These are phyloP conservation scores for Argyrosomus regius DNA, from an alignment of 2,797 vertebrate genomes.

Conservation along the genomic window DNA sequence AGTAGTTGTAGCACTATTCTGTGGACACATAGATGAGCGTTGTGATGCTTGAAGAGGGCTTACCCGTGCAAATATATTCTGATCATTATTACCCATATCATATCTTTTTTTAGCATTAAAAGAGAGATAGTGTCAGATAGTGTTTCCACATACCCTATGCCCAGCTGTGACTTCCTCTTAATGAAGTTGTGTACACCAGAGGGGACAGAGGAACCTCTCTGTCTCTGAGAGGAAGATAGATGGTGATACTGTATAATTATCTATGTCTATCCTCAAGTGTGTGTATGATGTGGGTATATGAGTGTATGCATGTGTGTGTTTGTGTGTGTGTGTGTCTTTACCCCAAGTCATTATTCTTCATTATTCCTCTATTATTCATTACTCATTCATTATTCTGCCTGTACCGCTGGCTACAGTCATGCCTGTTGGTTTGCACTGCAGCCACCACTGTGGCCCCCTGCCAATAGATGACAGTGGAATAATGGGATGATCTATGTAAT, in stretches of 20 bases:
- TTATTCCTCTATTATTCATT: slow-evolving; percentile 75
- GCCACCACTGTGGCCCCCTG: slow-evolving; percentile 27
- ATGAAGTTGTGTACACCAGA: slow-evolving; percentile 54
- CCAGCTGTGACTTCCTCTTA: slow-evolving; percentile 58
- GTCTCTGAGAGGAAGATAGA: slow-evolving; percentile 53
- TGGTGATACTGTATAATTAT: slow-evolving; percentile 48
- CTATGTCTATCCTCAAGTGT: slow-evolving; percentile 29
- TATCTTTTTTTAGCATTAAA: background rate
- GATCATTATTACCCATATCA: background rate
- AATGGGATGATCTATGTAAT: slow-evolving; percentile 14
- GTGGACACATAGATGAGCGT: too few relatives aligned
- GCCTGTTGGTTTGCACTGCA: slow-evolving; percentile 53
- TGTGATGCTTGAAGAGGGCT: background rate
- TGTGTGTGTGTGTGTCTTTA: slow-evolving; percentile 18
- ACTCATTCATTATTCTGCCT: slow-evolving; percentile 63
- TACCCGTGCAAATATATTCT: background rate
- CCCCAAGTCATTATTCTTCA: slow-evolving; percentile 65
- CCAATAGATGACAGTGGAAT: slow-evolving; percentile 32
- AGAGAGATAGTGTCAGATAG: background rate
- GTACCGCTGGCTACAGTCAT: slow-evolving; percentile 46
- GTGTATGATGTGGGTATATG: slow-evolving; percentile 20
- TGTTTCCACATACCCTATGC: background rate
- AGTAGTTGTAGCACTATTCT: too few relatives aligned
- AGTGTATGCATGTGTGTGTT: slow-evolving; percentile 15
- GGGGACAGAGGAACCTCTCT: slow-evolving; percentile 41